Evolutionary conservation across 2,888 invertebrate genomes (phyloP), one percentile per base, ranked within the genome.

Genomic region (Sesamia inferens): DNA sequence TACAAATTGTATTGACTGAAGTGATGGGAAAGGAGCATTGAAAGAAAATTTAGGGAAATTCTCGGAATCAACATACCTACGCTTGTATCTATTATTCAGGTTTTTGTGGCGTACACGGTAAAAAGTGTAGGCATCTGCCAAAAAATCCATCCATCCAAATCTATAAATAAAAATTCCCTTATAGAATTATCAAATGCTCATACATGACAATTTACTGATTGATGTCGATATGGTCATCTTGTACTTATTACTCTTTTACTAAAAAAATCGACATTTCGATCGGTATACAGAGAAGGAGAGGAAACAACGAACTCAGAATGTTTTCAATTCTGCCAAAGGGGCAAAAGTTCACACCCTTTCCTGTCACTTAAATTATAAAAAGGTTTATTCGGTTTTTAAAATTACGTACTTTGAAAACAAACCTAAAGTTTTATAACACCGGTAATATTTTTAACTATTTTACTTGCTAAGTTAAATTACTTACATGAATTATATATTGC

Each of bases 401-500:
- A 24, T 61, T 55, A 61, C 54, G 51, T 55, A 10, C 3, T n/a
- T 64, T n/a, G n/a, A 54, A 54, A 74, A 64, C 19, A 66, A 63
- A 58, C 8, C n/a, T 39, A 2, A 5, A 22, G 14, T 1, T 44
- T 22, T 19, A 47, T 39, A 57, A 39, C 0, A 47, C 7, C 6
- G 7, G 31, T 68, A n/a, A 44, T 42, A 42, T 63, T 48, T 39
- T 39, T 42, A 42, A 24, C 8, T 58, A 0, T n/a, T n/a, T 39
- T 66, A 39, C 47, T 7, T n/a, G 8, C 0, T 7, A 16, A 42
- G 19, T 5, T n/a, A 39, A 44, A 68, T 4, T 55, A 70, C 92
- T 92, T 84, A 94, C 93, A 68, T 85, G 89, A 31, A 93, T 93
- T 10, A 85, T 75, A 42, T 71, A 80, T 70, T 90, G 79, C 69